Evolutionary conservation across 1,140 invertebrate species (phyloP).

Genomic region (Heliconius eleuchia): DNA sequence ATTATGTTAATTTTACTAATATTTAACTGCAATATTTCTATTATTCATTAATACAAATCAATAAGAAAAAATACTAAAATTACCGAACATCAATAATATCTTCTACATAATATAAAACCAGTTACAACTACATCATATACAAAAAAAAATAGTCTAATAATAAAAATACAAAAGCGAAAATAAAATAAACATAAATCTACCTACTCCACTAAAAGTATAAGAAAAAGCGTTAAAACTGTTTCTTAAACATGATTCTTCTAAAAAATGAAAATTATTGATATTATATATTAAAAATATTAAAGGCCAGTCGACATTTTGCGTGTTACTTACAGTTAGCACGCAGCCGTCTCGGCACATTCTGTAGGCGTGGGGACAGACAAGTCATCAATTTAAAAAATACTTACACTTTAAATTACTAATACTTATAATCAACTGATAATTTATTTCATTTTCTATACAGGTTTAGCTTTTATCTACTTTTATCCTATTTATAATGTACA

Average conservation of each 20-base stretch:
- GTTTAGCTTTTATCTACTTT: background rate
- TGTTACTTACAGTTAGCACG: constrained; percentile 68
- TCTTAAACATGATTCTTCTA: too few relatives aligned
- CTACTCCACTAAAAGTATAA: too few relatives aligned
- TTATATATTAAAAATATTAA: too few relatives aligned
- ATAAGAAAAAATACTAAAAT: background rate
- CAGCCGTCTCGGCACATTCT: constrained; percentile 56
- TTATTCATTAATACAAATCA: too few relatives aligned
- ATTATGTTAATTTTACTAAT: too few relatives aligned
- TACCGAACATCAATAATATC: background rate
- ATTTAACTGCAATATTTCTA: too few relatives aligned
- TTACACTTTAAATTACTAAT: background rate
- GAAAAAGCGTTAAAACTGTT: too few relatives aligned
- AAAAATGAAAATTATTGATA: too few relatives aligned
- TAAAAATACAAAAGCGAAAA: background rate
- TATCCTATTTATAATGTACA: background rate
- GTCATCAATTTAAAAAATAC: constrained; percentile 14
- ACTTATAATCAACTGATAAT: background rate
- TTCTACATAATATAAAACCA: background rate
- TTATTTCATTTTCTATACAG: background rate
- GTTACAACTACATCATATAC: background rate
- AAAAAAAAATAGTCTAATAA: background rate
- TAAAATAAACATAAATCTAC: too few relatives aligned
- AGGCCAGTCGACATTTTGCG: constrained; percentile 4
- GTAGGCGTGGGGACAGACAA: constrained; percentile 56